These are phyloP conservation scores for Sepiola atlantica DNA, from an alignment of 2,888 invertebrate genomes.

Conservation along the genomic window DNA sequence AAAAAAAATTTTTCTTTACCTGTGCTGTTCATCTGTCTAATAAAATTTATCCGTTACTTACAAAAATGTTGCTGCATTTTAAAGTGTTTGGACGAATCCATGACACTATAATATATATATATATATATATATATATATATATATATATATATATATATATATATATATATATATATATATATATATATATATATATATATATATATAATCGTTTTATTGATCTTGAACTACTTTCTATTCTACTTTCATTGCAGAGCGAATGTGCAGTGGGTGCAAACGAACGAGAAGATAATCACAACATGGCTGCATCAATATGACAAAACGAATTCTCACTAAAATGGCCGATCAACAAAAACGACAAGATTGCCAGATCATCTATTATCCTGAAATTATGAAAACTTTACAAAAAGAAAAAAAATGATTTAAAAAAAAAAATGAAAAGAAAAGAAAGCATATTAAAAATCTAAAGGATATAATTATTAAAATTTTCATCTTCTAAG, in stretches of 20 bases:
- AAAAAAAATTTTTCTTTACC: too few species aligned
- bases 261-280: constrained; percentile 71
- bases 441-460: background rate
- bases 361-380: background rate
- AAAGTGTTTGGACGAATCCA: too few species aligned
- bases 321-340: background rate
- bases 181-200: too few species aligned
- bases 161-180: too few species aligned
- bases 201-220: too few species aligned
- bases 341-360: background rate
- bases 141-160: too few species aligned
- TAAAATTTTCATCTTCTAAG: background rate
- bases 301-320: constrained; percentile 64
- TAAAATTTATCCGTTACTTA: too few species aligned
- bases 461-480: constrained; percentile 7
- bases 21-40: too few species aligned
- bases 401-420: background rate
- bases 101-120: too few species aligned
- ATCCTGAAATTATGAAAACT: background rate
- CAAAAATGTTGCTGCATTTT: too few species aligned
- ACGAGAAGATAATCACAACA: constrained; percentile 66
- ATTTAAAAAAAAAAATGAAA: background rate
- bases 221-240: too few species aligned
- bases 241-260: constrained; percentile 65
- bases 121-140: too few species aligned